Evolutionary conservation across 1,140 invertebrate species (phyloP), one percentile per base, ranked within the genome.

Genomic region (Chelonus insularis): DNA sequence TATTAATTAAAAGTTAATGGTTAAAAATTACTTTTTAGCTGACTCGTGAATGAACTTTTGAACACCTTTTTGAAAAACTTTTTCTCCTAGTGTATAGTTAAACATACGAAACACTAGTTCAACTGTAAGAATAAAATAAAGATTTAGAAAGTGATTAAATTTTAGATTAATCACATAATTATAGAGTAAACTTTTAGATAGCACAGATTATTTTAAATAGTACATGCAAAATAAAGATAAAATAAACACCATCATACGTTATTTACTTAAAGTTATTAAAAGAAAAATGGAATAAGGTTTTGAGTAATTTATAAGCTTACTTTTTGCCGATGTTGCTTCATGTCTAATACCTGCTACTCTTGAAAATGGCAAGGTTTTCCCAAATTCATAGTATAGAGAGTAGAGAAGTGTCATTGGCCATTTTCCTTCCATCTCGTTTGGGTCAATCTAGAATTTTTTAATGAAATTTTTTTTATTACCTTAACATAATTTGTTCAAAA

Each of bases 101-200:
- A 98, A 87, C 95, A 98, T 98, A 37, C 95, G 83, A 69, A 98
- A 91, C 7, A 97, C 83, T n/a, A 95, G 83, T 62, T 93, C 93
- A n/a, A 91, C 89, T 87, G 81, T 50, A 70, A 76, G 63, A 61
- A 14, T 37, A 29, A 51, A 59, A 5, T 18, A 25, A 9, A 6
- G 50, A 50, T 36, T 59, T n/a, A 59, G 34, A 36, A 36, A 36
- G 23, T 21, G 29, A 41, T 39, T 32, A 37, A 60, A 54, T 29
- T 9, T 16, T 2, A 23, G n/a, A 50, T 41, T 45, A 60, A 32
- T 60, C 14, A 54, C 50, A 23, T n/a, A 14, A 2, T 14, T 18
- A 8, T 23, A 47, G 18, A n/a, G n/a, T n/a, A n/a, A n/a, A n/a
- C n/a, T n/a, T n/a, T n/a, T n/a, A n/a, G n/a, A n/a, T n/a, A n/a